These are phyloP conservation scores for Daktulosphaira vitifoliae DNA, from an alignment of 1,140 invertebrate genomes.

Conservation along the genomic window DNA sequence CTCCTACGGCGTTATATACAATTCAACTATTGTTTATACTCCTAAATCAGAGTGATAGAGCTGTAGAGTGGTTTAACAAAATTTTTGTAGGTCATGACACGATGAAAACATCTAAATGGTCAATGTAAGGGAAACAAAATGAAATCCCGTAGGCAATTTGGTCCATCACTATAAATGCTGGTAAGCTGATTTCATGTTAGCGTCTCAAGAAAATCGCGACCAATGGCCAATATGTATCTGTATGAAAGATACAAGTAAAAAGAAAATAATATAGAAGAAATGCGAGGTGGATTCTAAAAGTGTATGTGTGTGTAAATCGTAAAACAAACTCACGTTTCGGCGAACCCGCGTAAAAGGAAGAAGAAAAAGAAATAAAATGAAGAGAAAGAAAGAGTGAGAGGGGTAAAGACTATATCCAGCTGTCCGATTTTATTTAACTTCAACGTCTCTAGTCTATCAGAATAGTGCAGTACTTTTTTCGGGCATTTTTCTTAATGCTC, in stretches of 20 bases:
- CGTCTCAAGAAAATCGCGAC: neutral
- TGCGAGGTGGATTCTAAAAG: neutral
- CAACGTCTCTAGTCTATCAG: neutral
- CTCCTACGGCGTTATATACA: too few species aligned
- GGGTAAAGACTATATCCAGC: neutral
- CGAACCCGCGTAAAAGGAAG: neutral
- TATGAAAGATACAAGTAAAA: too few species aligned
- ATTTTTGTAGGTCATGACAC: too few species aligned
- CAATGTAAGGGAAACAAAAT: too few species aligned
- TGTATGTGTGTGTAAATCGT: conserved; percentile 1
- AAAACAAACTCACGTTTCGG: conserved; percentile 23
- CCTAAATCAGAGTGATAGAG: too few species aligned
- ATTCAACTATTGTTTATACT: too few species aligned
- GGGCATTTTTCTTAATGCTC: neutral
- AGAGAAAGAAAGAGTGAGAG: neutral
- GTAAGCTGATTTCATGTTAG: conserved; percentile 22
- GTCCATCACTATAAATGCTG: conserved; percentile 26
- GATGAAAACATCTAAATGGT: neutral
- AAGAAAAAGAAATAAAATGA: neutral
- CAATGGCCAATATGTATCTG: neutral
- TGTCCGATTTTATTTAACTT: conserved; percentile 15
- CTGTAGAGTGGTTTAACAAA: too few species aligned
- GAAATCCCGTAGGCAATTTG: conserved; percentile 17
- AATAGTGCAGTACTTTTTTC: neutral
- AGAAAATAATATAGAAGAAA: too few species aligned